phyloP scores from a whole-genome alignment of 2,797 vertebrate species.

The Semotilus atromaculatus region DNA sequence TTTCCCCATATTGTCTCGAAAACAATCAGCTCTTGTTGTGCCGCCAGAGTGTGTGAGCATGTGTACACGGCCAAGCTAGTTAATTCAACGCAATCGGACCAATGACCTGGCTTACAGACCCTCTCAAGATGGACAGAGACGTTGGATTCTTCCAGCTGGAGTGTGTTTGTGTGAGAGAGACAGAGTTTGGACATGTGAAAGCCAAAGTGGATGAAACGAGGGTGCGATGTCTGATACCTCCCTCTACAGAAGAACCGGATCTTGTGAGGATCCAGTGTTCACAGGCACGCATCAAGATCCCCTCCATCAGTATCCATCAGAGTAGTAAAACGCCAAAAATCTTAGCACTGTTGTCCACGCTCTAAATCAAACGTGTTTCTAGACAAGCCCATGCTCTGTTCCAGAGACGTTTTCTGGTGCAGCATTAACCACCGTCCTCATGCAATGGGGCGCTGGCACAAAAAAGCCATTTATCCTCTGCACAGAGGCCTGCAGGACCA shows the following conservation, averaged over 20 bases:
- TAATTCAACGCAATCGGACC: conserved; percentile 41
- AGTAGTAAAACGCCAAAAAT: conserved; percentile 36
- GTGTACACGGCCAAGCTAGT: conserved; percentile 36
- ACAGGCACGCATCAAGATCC: not conserved
- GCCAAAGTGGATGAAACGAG: conserved; percentile 4
- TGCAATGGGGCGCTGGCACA: conserved; percentile 44
- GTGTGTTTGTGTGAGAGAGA: not conserved
- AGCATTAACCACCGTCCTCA: conserved; percentile 43
- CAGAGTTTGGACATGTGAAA: not conserved
- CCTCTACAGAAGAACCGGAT: not conserved
- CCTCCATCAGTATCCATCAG: not conserved
- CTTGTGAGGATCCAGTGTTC: conserved; percentile 10
- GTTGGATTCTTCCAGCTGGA: not conserved
- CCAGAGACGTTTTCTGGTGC: conserved; percentile 34
- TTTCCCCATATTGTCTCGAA: conserved; percentile 52
- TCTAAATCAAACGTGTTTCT: conserved; percentile 33
- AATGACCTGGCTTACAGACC: conserved; percentile 29
- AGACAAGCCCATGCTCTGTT: conserved; percentile 61
- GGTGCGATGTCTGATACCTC: not conserved
- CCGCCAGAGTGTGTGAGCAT: conserved; percentile 30
- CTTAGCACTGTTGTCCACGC: conserved; percentile 17
- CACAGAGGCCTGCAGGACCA: conserved; percentile 35
- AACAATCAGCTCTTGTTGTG: conserved; percentile 58
- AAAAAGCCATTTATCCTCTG: conserved; percentile 59
- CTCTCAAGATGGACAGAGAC: conserved; percentile 17